phyloP scores from a whole-genome alignment of 2,888 invertebrate genomes.

The Physocephala rufipes region DNA sequence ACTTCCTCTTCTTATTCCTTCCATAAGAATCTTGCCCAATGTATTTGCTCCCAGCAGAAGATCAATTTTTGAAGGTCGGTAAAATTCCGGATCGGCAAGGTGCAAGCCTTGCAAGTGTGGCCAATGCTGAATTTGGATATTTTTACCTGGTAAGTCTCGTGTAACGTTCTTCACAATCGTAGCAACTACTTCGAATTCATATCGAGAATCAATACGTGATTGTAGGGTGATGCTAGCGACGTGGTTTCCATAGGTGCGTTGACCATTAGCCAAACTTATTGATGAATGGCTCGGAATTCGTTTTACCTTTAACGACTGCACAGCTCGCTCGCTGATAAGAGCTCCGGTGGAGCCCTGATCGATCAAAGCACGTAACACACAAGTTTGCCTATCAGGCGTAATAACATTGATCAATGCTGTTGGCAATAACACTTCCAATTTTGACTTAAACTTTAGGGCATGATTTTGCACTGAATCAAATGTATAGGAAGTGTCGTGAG shows the following conservation, averaged over 20 bases:
- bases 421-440: neutral
- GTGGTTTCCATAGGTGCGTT: neutral
- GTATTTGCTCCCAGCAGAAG: slow-evolving; percentile 24
- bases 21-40: slow-evolving; percentile 8
- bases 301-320: neutral
- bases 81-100: slow-evolving; percentile 20
- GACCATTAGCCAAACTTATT: slow-evolving; percentile 5
- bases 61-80: slow-evolving; percentile 15
- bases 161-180: neutral
- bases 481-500: neutral
- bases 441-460: neutral
- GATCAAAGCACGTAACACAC: slow-evolving; percentile 1
- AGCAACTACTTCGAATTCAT: neutral
- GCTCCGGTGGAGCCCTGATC: slow-evolving; percentile 8
- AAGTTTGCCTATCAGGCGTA: neutral
- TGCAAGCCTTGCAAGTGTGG: slow-evolving; percentile 13
- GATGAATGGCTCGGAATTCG: neutral
- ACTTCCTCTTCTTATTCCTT: slow-evolving; percentile 5
- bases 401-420: slow-evolving; percentile 1
- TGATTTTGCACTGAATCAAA: neutral
- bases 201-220: neutral
- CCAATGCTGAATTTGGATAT: neutral
- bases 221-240: neutral
- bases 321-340: slow-evolving; percentile 7
- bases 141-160: neutral